Evolutionary conservation across 1,140 invertebrate genomes (phyloP), one percentile per base, ranked within the genome.

Genomic region (Dendrolimus kikuchii): DNA sequence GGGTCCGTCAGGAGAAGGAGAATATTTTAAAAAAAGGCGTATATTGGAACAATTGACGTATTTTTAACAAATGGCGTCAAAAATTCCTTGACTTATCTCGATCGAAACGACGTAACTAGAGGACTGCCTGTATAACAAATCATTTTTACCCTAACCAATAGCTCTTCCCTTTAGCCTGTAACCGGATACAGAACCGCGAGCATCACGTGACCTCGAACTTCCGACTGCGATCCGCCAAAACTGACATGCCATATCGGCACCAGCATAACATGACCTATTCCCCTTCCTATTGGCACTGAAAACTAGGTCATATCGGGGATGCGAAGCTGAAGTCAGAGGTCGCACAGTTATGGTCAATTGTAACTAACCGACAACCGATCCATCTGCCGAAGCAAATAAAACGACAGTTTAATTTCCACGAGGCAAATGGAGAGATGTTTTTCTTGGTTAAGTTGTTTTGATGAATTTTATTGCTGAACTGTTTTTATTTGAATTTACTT

Each of bases 151-250:
- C 23, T 23, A 23, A 23, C 23, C 23, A 23, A 23, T 23, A 23
- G 23, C 23, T 23, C 23, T 43, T 38, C 54, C 55, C 40, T 43
- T 43, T 46, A 9, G 43, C 48, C 46, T 38, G 55, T 53, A 53
- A 63, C 58, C 58, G 61, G 61, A 67, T 59, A 64, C 44, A 55
- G 40, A 23, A 53, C 49, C 60, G 52, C 54, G 43, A 51, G 53
- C 57, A 58, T 56, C 57, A 66, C 54, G 56, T 59, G 63, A 65
- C 63, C 66, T 66, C 68, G 62, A 62, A 64, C 58, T 56, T 71
- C 66, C 66, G 63, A 62, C 58, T 53, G 50, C 57, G 45, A 64
- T 64, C 55, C 62, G 60, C 57, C 59, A 61, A 65, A 62, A 66
- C 55, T 60, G 59, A 65, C 60, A 56, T 51, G 54, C 47, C 52